phyloP scores from a whole-genome alignment of 2,888 invertebrate genomes.

The Candidula unifasciata region DNA sequence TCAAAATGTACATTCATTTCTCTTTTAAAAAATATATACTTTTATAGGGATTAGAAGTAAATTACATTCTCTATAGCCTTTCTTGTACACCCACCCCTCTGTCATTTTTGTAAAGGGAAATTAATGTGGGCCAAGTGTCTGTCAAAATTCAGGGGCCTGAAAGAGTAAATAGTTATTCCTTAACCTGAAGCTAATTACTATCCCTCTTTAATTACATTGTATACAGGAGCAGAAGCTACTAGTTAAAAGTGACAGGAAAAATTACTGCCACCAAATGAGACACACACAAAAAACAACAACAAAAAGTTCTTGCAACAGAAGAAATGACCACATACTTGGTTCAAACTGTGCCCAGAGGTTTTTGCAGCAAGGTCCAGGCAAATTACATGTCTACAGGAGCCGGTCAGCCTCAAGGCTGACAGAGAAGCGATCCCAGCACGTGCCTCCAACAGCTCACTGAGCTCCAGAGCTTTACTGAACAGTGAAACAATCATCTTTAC shows the following conservation, averaged over 20 bases:
- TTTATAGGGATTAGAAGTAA: too few species aligned
- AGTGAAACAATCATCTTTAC: too few species aligned
- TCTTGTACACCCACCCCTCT: too few species aligned
- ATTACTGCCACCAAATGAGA: neutral
- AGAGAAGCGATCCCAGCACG: constrained; percentile 9
- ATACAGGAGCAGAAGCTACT: neutral
- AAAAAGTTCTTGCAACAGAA: too few species aligned
- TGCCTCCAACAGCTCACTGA: constrained; percentile 29
- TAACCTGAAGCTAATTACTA: neutral
- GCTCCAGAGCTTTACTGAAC: constrained; percentile 25
- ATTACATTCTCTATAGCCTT: too few species aligned
- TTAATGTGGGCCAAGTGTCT: too few species aligned
- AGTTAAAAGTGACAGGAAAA: neutral
- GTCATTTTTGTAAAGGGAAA: too few species aligned
- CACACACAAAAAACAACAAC: neutral
- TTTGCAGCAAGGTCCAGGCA: constrained; percentile 40
- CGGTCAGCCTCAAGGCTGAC: constrained; percentile 32
- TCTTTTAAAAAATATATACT: too few species aligned
- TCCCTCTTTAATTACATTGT: too few species aligned
- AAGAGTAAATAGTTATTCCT: neutral
- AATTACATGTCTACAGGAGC: constrained; percentile 28
- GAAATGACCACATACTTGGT: neutral
- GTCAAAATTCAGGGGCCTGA: too few species aligned
- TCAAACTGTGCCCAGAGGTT: constrained; percentile 9
- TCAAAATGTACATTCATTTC: too few species aligned